Base-by-base conservation (phyloP, 2,797 vertebrate genomes). In the Leptatherina wallacei region DNA sequence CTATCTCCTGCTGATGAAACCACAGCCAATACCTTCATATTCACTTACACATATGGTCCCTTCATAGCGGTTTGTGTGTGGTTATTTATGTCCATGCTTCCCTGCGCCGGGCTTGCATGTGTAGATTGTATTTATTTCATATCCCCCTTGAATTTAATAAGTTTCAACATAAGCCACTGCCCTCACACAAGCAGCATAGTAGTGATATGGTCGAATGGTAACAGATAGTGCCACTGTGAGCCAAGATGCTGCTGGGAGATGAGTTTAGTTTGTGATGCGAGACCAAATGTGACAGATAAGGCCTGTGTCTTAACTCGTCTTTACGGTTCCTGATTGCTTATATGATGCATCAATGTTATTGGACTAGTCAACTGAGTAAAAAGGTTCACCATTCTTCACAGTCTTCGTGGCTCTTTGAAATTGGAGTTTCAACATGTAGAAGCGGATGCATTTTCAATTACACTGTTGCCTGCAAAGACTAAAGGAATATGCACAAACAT, bases 1-100 rank as follows among this genome's bases (percentile, higher is more conserved):
- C 89, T 93, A 94, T 94, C 93, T 90, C 75, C 69, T n/a, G 58
- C 85, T 90, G 91, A 93, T 93, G 89, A 93, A 93, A 92, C 82
- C 83, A 70, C 73, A 1, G 42, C 85, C 64, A 75, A 89, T 88
- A 81, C 73, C 73, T 42, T 42, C 40, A 42, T 13, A 42, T 85
- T 81, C 77, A 75, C 81, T 75, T 69, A 62, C 67, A 71, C 61
- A 64, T 58, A 44, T 35, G 14, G 7, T 20, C 18, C 49, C 75
- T 78, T 57, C 52, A 49, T 54, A 77, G 18, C 44, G 29, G 67
- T 64, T 33, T 54, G 49, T 40, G 63, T 44, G 49, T 70, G 22
- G 40, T 56, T 78, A 57, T 85, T 73, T 70, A 68, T 68, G 65
- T 73, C 62, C 52, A 24, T 1, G 60, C 61, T 67, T 49, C 61